phyloP scores from a whole-genome alignment of 2,888 invertebrate genomes.

The Trichopoda pennipes region DNA sequence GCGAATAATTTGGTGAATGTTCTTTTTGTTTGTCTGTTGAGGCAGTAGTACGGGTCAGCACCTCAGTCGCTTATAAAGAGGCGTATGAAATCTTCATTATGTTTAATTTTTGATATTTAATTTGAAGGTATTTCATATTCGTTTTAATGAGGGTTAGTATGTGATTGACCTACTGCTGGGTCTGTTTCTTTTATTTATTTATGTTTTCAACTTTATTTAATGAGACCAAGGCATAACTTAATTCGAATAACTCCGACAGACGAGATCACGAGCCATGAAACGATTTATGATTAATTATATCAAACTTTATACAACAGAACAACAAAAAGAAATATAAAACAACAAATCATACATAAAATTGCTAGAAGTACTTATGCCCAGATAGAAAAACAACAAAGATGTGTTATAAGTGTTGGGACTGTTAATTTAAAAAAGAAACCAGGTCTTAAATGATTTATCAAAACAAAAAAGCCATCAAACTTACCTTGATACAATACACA shows the following conservation, averaged over 20 bases:
- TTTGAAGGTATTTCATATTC: slow-evolving; percentile 41
- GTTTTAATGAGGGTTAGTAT: slow-evolving; percentile 31
- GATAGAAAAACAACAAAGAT: slow-evolving; percentile 7
- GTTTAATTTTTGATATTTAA: slow-evolving; percentile 55
- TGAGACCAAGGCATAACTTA: slow-evolving; percentile 58
- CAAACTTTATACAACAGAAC: slow-evolving; percentile 15
- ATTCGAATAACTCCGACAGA: slow-evolving; percentile 58
- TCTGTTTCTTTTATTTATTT: not conserved
- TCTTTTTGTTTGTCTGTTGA: slow-evolving; percentile 30
- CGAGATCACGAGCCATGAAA: slow-evolving; percentile 66
- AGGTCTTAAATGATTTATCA: slow-evolving; percentile 38
- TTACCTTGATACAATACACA: slow-evolving; percentile 44
- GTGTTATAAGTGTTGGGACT: slow-evolving; percentile 46
- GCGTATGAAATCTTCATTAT: slow-evolving; percentile 69
- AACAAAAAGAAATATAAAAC: slow-evolving; percentile 20
- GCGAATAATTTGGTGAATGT: slow-evolving; percentile 28
- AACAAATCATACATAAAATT: slow-evolving; percentile 5
- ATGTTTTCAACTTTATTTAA: slow-evolving; percentile 14
- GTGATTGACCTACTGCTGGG: slow-evolving; percentile 65
- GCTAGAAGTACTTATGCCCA: not conserved
- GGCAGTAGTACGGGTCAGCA: slow-evolving; percentile 68
- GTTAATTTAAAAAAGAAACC: slow-evolving; percentile 33
- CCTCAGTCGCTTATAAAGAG: slow-evolving; percentile 59
- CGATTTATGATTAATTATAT: slow-evolving; percentile 66
- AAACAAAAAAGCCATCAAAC: slow-evolving; percentile 10